Percentiles rank a stretch among this genome's conserved stretches.
These are phyloP conservation scores for Tetragonula clypearis DNA, from an alignment of 1,140 invertebrate species.

Conservation along the genomic window DNA sequence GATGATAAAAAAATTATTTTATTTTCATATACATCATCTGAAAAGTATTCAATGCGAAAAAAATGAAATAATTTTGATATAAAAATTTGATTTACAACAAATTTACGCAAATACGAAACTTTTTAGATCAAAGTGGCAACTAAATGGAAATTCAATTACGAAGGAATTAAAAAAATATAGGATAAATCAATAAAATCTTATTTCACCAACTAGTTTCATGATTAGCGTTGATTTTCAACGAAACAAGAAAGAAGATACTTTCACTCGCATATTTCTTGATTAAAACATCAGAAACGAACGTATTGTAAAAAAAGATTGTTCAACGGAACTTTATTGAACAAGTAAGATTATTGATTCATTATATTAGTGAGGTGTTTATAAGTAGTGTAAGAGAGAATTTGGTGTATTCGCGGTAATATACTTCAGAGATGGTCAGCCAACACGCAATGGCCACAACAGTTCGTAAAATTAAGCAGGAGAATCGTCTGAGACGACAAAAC, in stretches of 20 bases:
- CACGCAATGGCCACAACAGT: slow-evolving; percentile 79
- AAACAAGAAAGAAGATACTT: background rate
- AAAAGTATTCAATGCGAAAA: background rate
- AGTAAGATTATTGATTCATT: background rate
- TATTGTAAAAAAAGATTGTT: background rate
- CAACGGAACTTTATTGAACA: background rate
- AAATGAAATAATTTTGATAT: background rate
- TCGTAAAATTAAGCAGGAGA: slow-evolving; percentile 79
- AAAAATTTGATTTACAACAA: background rate
- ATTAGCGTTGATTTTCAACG: slow-evolving; percentile 1
- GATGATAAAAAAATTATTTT: background rate
- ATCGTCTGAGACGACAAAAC: slow-evolving; percentile 76
- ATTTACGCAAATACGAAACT: background rate
- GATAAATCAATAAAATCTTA: background rate
- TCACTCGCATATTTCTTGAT: slow-evolving; percentile 2
- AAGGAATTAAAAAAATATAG: background rate
- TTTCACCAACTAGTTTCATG: background rate
- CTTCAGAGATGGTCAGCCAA: slow-evolving; percentile 78
- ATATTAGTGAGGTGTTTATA: background rate
- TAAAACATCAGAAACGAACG: background rate
- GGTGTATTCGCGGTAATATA: slow-evolving; percentile 45
- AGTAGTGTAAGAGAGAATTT: slow-evolving; percentile 14
- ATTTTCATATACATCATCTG: background rate
- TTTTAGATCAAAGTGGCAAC: too few species aligned
- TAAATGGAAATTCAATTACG: background rate